Evolutionary conservation across 2,888 invertebrate genomes (phyloP).

Genomic region (Ctena decussata): DNA sequence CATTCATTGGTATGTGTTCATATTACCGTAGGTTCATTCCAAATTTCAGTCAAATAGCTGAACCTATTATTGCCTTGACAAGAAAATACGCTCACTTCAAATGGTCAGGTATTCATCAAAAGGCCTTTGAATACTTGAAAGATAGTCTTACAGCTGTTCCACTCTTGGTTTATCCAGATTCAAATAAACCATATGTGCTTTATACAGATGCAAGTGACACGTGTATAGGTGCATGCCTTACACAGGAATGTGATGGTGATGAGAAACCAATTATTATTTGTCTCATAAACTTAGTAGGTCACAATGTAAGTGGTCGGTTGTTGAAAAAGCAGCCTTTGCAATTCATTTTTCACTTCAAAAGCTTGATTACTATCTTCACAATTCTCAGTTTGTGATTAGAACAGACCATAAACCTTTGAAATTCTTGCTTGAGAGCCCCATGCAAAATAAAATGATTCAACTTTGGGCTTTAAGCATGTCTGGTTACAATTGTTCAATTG

Average conservation of each 20-base stretch:
- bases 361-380: constrained; percentile 18
- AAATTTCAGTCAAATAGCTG: constrained; percentile 36
- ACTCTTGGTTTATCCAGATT: constrained; percentile 14
- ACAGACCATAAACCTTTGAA: constrained; percentile 50
- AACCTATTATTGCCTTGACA: constrained; percentile 19
- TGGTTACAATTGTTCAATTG: constrained; percentile 40
- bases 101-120: constrained; percentile 18
- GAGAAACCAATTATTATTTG: constrained; percentile 26
- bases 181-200: constrained; percentile 8
- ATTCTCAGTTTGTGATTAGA: constrained; percentile 21
- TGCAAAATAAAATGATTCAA: constrained; percentile 29
- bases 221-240: constrained; percentile 8
- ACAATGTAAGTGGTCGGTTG: constrained; percentile 5
- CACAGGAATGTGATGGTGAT: background rate
- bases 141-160: constrained; percentile 8
- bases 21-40: constrained; percentile 53
- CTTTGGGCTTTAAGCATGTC: constrained; percentile 31
- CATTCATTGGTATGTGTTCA: constrained; percentile 29
- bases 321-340: constrained; percentile 12
- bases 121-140: constrained; percentile 33
- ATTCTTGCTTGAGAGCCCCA: constrained; percentile 15
- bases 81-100: constrained; percentile 10
- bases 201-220: constrained; percentile 18
- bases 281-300: constrained; percentile 13
- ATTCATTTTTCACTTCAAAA: constrained; percentile 30